Base-by-base conservation (phyloP, 2,888 invertebrate genomes). In the Meiosimyza decipiens region DNA sequence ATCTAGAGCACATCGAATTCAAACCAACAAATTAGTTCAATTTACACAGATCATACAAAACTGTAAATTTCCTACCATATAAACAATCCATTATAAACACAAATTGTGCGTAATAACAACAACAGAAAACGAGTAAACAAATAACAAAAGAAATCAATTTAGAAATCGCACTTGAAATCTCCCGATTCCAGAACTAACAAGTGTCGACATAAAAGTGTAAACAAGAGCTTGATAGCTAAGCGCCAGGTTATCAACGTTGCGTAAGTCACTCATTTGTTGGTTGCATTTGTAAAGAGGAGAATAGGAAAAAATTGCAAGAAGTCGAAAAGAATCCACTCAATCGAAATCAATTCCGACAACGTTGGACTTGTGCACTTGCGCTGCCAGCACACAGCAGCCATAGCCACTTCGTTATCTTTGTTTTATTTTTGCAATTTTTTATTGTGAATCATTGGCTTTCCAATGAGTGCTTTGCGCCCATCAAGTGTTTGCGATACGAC, bases 401-500 rank as follows among this genome's bases (percentile, higher is more conserved):
- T 15, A 22, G 5, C 0, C 28, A 40, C 62, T 7, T 60, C 28
- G 22, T 57, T 6, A 22, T 57, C 57, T 15, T 22, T 6, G 13
- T 28, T 28, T 57, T 57, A 57, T 57, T 18, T 54, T 7, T 54
- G 1, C 54, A 18, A 18, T 5, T 18, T 54, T 54, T 54, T 54
- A 7, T 54, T 54, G 16, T 54, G 54, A n/a, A 16, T 18, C 18
- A 40, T 40, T 13, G 18, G 64, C 16, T 15, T 47, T 52, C 70
- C 67, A 57, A 83, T 82, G 82, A 81, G 75, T 71, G 80, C 77
- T 74, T 77, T 82, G 71, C 79, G 83, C 33, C 83, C 85, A 54
- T 77, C 74, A 16, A 82, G 81, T 72, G 80, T 82, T n/a, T 79
- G 82, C 72, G 84, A 84, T 47, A 84, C 84, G 40, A 83, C 85